These are phyloP conservation scores for Epinotia demarniana DNA, from an alignment of 2,888 invertebrate genomes.

Conservation along the genomic window DNA sequence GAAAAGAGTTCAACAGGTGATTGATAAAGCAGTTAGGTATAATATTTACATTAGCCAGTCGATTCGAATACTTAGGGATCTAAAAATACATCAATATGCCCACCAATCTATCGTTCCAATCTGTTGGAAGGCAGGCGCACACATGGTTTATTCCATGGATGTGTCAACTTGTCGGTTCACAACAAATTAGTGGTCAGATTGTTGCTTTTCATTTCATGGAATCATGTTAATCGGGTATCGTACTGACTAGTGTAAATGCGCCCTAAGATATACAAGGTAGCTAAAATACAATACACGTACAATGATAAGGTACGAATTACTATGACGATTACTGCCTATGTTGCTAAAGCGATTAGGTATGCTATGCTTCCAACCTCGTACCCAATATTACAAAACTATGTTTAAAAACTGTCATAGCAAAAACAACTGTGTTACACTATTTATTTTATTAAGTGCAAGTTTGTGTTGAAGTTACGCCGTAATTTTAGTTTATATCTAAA, in stretches of 20 bases:
- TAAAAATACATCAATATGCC: neutral
- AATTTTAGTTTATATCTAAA: neutral
- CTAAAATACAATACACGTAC: conserved; percentile 31
- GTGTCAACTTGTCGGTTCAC: neutral
- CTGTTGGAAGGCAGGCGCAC: neutral
- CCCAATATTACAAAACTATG: conserved; percentile 41
- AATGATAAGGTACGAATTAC: conserved; percentile 48
- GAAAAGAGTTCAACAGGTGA: conserved; percentile 50
- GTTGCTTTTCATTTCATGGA: neutral
- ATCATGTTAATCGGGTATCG: neutral
- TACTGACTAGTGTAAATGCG: conserved; percentile 14
- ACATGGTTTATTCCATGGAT: no score
- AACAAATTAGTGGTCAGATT: neutral
- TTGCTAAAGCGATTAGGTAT: conserved; percentile 28
- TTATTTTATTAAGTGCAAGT: conserved; percentile 32
- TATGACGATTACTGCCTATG: conserved; percentile 46
- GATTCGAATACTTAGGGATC: neutral
- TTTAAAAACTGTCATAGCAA: conserved; percentile 28
- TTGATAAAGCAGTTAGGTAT: conserved; percentile 29
- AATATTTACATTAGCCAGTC: conserved; percentile 10
- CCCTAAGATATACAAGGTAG: conserved; percentile 25
- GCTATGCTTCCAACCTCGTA: conserved; percentile 26
- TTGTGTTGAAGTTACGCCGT: conserved; percentile 27
- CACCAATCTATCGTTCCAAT: neutral
- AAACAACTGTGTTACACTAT: conserved; percentile 27